These are phyloP conservation scores for Tholera decimalis DNA, from an alignment of 2,888 invertebrate species.

Conservation along the genomic window DNA sequence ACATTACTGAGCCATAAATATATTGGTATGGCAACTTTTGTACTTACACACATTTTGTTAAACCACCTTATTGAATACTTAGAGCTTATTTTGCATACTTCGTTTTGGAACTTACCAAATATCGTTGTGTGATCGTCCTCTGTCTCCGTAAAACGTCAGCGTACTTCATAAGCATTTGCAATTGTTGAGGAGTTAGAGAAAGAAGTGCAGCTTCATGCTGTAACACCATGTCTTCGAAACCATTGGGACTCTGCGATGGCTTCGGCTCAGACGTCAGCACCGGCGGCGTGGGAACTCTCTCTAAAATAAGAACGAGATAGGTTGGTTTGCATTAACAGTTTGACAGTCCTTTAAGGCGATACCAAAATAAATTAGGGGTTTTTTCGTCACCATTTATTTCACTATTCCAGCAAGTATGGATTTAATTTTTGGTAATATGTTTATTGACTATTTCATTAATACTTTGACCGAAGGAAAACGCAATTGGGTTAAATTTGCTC, in stretches of 20 bases:
- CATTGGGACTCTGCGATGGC: conserved; percentile 13
- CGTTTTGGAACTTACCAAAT: conserved; percentile 49
- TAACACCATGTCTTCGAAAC: conserved; percentile 75
- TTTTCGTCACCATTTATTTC: too few species aligned
- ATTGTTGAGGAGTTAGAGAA: conserved; percentile 76
- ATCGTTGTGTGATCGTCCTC: conserved; percentile 71
- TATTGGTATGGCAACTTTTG: not conserved
- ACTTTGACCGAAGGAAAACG: too few species aligned
- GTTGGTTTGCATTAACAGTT: not conserved
- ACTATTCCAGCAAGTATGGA: too few species aligned
- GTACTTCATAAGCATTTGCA: conserved; percentile 78
- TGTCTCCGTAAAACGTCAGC: conserved; percentile 78
- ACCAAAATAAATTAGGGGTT: too few species aligned
- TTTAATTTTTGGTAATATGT: too few species aligned
- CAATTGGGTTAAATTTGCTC: too few species aligned
- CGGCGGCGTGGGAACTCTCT: not conserved
- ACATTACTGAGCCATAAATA: not conserved
- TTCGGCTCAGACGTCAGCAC: not conserved
- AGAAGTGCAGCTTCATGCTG: conserved; percentile 79
- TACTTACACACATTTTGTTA: too few species aligned
- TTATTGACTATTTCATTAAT: too few species aligned
- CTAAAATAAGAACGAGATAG: conserved; percentile 3
- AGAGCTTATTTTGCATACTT: not conserved
- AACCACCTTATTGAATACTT: too few species aligned
- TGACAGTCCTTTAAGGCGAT: too few species aligned